phyloP scores from a whole-genome alignment of 2,113 vertebrate species.

The Prionailurus viverrinus region DNA sequence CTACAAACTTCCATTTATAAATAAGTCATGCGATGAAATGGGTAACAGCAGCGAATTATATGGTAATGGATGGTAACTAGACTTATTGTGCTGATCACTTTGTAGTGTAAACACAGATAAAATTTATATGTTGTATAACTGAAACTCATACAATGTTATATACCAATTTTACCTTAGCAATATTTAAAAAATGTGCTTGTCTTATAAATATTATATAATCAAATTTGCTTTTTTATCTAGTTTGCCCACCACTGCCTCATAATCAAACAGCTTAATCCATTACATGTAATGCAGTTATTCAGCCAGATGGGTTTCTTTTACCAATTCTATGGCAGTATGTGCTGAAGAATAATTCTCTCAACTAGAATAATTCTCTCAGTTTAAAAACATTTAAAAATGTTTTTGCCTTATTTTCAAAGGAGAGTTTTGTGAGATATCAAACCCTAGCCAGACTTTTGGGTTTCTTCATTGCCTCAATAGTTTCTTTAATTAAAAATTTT shows the following conservation, averaged over 20 bases:
- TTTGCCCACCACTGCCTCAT: background rate
- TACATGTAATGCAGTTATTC: background rate
- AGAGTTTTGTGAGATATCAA: background rate
- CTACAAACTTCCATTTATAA: no score
- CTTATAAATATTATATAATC: background rate
- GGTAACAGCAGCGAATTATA: background rate
- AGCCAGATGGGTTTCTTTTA: background rate
- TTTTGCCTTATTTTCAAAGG: background rate
- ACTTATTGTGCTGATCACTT: background rate
- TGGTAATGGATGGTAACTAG: background rate
- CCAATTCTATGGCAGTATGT: background rate
- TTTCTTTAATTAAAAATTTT: background rate
- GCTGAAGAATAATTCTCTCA: background rate
- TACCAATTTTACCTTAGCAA: background rate
- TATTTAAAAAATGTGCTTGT: background rate
- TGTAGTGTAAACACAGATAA: background rate
- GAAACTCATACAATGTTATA: background rate
- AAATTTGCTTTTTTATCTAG: background rate
- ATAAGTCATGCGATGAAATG: no score
- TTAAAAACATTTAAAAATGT: background rate
- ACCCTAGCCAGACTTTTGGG: background rate
- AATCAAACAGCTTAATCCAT: background rate
- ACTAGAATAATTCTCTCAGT: background rate
- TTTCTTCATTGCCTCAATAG: background rate
- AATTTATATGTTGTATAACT: background rate